These are phyloP conservation scores for Gadus macrocephalus DNA, from an alignment of 2,113 vertebrate genomes.

Conservation along the genomic window DNA sequence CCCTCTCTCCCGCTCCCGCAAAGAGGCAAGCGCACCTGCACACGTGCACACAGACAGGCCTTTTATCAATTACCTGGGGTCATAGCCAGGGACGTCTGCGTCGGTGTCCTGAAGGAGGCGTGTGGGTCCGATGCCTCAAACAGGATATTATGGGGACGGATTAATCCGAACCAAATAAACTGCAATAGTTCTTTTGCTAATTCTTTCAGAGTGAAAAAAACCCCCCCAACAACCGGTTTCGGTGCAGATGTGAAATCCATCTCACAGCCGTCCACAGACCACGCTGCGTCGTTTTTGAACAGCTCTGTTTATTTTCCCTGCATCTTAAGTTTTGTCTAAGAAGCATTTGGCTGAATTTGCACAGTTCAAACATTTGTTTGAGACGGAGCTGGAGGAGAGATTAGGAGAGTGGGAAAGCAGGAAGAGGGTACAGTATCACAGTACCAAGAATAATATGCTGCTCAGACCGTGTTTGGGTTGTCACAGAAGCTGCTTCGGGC, in stretches of 20 bases:
- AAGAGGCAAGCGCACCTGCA: neutral
- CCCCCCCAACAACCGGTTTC: neutral
- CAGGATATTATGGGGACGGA: constrained; percentile 9
- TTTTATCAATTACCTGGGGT: neutral
- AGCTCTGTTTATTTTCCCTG: constrained; percentile 56
- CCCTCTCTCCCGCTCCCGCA: no score
- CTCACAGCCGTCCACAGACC: neutral
- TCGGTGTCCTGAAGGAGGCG: neutral
- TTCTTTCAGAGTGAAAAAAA: constrained; percentile 43
- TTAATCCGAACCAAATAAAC: constrained; percentile 46
- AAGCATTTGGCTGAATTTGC: constrained; percentile 14
- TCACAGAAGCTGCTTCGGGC: constrained; percentile 17
- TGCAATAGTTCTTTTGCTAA: constrained; percentile 21
- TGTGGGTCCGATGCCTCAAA: constrained; percentile 1
- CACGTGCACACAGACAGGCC: neutral
- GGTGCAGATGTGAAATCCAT: constrained; percentile 64
- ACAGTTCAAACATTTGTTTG: constrained; percentile 1
- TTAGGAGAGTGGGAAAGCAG: constrained; percentile 45
- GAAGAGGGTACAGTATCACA: constrained; percentile 61
- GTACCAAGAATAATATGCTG: constrained; percentile 40
- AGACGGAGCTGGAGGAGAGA: constrained; percentile 45
- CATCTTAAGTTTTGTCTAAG: constrained; percentile 59
- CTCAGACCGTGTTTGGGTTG: constrained; percentile 41
- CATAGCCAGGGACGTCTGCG: neutral
- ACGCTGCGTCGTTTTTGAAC: constrained; percentile 20